Conservation (phyloP, 2,888 invertebrate species). For the Apodemia mormo region DNA sequence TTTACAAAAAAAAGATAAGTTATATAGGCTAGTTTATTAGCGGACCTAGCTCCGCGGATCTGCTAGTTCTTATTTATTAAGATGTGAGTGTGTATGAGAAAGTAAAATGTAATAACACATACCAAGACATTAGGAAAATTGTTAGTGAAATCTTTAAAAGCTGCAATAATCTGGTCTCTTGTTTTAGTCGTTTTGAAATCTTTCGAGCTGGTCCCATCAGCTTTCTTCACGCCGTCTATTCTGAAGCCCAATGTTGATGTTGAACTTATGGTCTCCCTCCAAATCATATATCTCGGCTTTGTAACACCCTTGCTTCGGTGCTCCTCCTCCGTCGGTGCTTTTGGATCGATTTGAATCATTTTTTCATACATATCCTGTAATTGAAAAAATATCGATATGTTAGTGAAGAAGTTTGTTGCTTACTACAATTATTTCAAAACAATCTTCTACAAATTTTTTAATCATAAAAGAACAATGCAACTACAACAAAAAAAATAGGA, state of each 20-base stretch:
- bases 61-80: no score
- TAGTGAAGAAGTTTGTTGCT: no score
- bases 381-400: no score
- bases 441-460: no score
- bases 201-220: slow-evolving; percentile 94
- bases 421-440: no score
- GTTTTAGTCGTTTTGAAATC: slow-evolving; percentile 97
- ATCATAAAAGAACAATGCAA: no score
- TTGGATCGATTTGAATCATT: slow-evolving; percentile 96
- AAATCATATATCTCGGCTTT: slow-evolving; percentile 96
- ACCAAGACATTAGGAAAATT: slow-evolving; percentile 91
- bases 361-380: slow-evolving; percentile 97
- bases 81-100: no score
- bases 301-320: slow-evolving; percentile 94
- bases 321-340: slow-evolving; percentile 95
- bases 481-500: no score
- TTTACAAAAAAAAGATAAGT: no score
- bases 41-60: no score
- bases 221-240: slow-evolving; percentile 96
- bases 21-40: no score
- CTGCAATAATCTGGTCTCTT: slow-evolving; percentile 89
- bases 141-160: slow-evolving; percentile 90
- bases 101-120: slow-evolving; percentile 54
- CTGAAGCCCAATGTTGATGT: slow-evolving; percentile 98
- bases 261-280: slow-evolving; percentile 98